Base-by-base conservation (phyloP, 2,888 invertebrate species). In the Nomada goodeniana region DNA sequence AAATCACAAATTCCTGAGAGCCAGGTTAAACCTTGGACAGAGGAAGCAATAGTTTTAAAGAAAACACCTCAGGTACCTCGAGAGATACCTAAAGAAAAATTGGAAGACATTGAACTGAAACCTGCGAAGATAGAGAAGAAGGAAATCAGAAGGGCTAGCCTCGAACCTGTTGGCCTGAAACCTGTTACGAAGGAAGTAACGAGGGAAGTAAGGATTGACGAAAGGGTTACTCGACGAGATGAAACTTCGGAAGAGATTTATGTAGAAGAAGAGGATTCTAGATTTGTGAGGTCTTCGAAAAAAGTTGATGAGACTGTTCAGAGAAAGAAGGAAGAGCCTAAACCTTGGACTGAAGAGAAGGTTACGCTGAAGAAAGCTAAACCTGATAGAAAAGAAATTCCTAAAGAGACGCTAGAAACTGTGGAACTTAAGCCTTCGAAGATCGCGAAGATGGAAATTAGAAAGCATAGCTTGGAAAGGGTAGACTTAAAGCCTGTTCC, bases 401-500 rank as follows among this genome's bases (percentile, higher is more conserved):
- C 89, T 9, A 94, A 92, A 81, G 94, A 95, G 84, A 91, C 90
- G 5, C 44, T 94, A 10, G 94, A 94, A 85, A 87, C 92, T 57
- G 94, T 96, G 13, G 94, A 95, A 88, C 91, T 96, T 87, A 94
- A 95, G 86, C 96, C 96, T 2, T 94, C 96, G 0, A 96, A 95
- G 89, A 94, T 94, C 36, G 85, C 79, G 29, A 90, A 85, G 57
- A 60, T 71, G 15, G 82, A 88, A 5, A 20, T 82, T 0, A 73
- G 81, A 1, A 89, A 87, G 60, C 77, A 86, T 44, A 87, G 86
- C 18, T 23, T 91, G 1, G 96, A 96, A 92, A 94, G 95, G 85
- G 94, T 96, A 15, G 94, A 93, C 83, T 91, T 96, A 4, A 96
- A 95, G 88, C 92, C 94, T 83, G 92, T 94, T 87, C 87, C 86